A percentile compares a stretch with the other conserved stretches of the same genome.
Conservation (phyloP, 1,140 invertebrate species). For the Amphibalanus amphitrite region DNA sequence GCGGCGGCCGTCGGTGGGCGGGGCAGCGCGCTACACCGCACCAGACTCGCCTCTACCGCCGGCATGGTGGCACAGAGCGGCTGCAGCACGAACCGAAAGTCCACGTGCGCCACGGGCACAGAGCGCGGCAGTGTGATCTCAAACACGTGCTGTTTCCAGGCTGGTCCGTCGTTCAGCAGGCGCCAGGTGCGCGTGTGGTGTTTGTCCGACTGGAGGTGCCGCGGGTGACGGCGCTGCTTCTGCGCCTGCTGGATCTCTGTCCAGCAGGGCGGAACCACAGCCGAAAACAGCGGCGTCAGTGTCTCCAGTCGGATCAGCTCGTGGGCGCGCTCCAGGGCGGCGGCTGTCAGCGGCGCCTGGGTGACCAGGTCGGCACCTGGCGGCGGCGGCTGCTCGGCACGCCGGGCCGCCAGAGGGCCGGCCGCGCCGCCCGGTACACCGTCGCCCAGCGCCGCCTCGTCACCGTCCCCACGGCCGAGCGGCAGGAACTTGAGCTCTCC, state of each 20-base stretch:
- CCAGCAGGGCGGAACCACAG: constrained; percentile 82
- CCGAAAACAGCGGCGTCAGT: constrained; percentile 44
- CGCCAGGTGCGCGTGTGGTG: constrained; percentile 68
- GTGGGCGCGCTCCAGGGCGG: constrained; percentile 38
- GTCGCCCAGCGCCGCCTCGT: not conserved
- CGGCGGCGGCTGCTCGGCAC: constrained; percentile 12
- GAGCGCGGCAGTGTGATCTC: constrained; percentile 59
- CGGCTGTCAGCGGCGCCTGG: constrained; percentile 33
- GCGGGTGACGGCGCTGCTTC: constrained; percentile 60
- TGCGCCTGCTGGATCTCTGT: constrained; percentile 76
- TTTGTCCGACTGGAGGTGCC: constrained; percentile 43
- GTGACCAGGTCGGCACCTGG: constrained; percentile 30
- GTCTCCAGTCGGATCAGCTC: constrained; percentile 45
- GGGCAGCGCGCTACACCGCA: not conserved
- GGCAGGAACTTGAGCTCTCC: constrained; percentile 69
- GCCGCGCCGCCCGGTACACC: constrained; percentile 6
- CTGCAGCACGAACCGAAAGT: constrained; percentile 66
- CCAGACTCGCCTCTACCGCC: not conserved
- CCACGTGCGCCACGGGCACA: constrained; percentile 62
- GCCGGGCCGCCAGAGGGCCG: constrained; percentile 12
- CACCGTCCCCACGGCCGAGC: constrained; percentile 23
- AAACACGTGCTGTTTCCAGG: constrained; percentile 81
- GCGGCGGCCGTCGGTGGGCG: constrained; percentile 11
- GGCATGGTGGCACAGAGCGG: constrained; percentile 37
- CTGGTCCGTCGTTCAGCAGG: constrained; percentile 60